These are phyloP conservation scores for Palythoa heliodiscus DNA, from an alignment of 92 coral and sea anemone genomes.

Conservation along the genomic window DNA sequence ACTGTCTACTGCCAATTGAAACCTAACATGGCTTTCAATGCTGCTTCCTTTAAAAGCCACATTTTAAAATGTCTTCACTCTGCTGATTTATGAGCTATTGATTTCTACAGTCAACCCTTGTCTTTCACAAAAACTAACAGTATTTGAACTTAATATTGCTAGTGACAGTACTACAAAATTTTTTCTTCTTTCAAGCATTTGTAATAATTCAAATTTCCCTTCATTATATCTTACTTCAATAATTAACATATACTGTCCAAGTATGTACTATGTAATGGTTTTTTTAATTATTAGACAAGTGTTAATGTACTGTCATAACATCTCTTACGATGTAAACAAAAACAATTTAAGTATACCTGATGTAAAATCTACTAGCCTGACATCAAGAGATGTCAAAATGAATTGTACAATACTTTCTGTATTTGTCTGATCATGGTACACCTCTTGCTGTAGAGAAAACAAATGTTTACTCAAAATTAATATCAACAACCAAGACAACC, in stretches of 20 bases:
- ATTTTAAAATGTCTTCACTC: too few species aligned
- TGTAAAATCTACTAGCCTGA: conserved; percentile 75
- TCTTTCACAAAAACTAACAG: too few species aligned
- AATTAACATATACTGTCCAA: background rate
- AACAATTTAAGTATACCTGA: conserved; percentile 59
- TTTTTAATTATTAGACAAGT: background rate
- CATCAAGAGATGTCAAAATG: conserved; percentile 78
- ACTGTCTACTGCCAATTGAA: too few species aligned
- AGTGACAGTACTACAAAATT: too few species aligned
- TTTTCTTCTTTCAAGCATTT: too few species aligned
- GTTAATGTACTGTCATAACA: background rate
- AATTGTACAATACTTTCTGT: conserved; percentile 72
- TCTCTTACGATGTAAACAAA: background rate
- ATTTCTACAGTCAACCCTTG: too few species aligned
- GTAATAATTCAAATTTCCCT: too few species aligned
- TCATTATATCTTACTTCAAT: background rate
- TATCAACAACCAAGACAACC: background rate
- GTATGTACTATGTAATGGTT: background rate
- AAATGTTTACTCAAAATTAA: background rate
- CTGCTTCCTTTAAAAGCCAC: too few species aligned
- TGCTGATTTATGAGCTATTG: too few species aligned
- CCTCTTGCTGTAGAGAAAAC: conserved; percentile 72
- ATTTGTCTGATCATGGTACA: conserved; percentile 75
- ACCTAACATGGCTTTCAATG: too few species aligned
- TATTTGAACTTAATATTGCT: too few species aligned